These are phyloP conservation scores for Bagarius yarrelli DNA, from an alignment of 2,113 vertebrate species.

Conservation along the genomic window DNA sequence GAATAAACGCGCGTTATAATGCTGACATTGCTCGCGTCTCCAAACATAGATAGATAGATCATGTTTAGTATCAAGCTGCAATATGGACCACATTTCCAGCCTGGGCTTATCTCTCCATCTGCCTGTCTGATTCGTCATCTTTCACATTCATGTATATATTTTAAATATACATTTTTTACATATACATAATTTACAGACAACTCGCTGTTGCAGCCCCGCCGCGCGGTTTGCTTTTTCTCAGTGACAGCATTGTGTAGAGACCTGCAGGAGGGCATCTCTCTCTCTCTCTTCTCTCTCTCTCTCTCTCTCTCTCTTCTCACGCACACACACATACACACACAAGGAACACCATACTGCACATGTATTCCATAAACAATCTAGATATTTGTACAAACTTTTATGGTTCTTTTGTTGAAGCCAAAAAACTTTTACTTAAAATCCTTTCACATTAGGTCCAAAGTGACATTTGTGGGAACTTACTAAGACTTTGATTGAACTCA, in stretches of 20 bases:
- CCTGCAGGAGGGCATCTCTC: conserved; percentile 47
- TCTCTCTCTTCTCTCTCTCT: too few species aligned
- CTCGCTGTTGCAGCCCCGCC: conserved; percentile 1
- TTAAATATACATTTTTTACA: not conserved
- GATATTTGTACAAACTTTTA: not conserved
- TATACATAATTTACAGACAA: not conserved
- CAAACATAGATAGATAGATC: not conserved
- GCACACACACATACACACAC: not conserved
- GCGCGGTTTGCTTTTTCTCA: conserved; percentile 50
- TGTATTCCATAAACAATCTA: not conserved
- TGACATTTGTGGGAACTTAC: not conserved
- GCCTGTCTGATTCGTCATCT: not conserved
- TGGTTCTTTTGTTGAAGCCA: not conserved
- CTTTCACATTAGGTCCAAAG: too few species aligned
- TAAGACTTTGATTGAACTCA: not conserved
- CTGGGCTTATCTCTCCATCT: not conserved
- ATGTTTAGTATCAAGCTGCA: not conserved
- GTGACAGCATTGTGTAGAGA: conserved; percentile 33
- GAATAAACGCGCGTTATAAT: too few species aligned
- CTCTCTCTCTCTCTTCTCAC: too few species aligned
- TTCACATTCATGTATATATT: not conserved
- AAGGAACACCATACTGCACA: not conserved
- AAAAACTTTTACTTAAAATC: not conserved
- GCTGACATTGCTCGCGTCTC: not conserved
- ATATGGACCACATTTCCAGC: not conserved